Percentiles rank a stretch among this genome's conserved stretches.
Evolutionary conservation across 2,888 invertebrate genomes (phyloP).

Genomic region (Tipula lateralis): DNA sequence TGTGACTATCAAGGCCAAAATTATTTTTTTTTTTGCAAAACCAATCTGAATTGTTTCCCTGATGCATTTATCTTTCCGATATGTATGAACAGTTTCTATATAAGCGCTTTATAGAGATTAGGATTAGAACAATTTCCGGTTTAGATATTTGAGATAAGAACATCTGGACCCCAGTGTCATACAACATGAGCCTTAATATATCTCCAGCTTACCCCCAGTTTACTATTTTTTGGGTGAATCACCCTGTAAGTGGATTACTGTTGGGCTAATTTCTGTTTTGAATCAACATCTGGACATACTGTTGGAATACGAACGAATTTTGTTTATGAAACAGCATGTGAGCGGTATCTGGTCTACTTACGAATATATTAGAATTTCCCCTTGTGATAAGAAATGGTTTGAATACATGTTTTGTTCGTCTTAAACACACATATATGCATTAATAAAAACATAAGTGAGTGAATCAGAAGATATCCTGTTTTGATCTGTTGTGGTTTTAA

Average conservation of each 20-base stretch:
- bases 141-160: background rate
- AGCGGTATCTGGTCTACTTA: background rate
- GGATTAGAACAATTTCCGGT: background rate
- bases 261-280: too few relatives aligned
- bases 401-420: background rate
- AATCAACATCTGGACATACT: background rate
- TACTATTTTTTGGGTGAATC: too few relatives aligned
- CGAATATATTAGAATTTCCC: background rate
- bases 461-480: conserved; percentile 14
- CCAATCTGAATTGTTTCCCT: background rate
- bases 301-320: too few relatives aligned
- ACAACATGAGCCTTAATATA: too few relatives aligned
- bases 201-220: too few relatives aligned
- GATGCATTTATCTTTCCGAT: background rate
- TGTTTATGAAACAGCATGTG: background rate
- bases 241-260: too few relatives aligned
- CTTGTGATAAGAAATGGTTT: background rate
- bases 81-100: background rate
- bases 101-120: background rate
- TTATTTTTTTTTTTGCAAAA: background rate
- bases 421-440: background rate
- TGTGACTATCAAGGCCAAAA: background rate
- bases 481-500: background rate
- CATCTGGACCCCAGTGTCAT: too few relatives aligned
- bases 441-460: background rate